These are phyloP conservation scores for Cottoperca gobio DNA, from an alignment of 2,797 vertebrate species.

Conservation along the genomic window DNA sequence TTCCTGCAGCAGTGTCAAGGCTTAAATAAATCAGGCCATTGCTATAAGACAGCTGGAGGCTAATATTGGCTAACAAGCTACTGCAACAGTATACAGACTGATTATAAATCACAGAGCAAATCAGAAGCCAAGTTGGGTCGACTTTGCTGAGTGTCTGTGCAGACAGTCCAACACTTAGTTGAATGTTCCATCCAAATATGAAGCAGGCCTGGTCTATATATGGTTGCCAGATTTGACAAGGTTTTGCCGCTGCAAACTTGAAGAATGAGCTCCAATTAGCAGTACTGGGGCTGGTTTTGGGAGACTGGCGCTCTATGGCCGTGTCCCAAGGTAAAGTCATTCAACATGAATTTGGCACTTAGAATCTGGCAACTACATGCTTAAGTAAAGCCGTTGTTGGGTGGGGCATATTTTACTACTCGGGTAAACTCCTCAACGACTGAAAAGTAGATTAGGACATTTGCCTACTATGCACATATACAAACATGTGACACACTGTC, in stretches of 20 bases:
- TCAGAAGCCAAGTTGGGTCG: constrained; percentile 7
- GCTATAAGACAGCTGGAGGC: neutral
- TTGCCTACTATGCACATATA: no score
- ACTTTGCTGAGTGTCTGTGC: neutral
- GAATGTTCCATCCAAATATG: constrained; percentile 13
- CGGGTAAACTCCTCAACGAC: neutral
- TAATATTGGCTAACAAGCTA: constrained; percentile 6
- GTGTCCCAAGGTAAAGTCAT: neutral
- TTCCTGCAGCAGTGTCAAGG: neutral
- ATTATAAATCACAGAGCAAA: constrained; percentile 21
- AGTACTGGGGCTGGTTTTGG: neutral
- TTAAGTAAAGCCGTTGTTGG: neutral
- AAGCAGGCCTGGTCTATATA: constrained; percentile 1
- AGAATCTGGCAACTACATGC: neutral
- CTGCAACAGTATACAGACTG: constrained; percentile 17
- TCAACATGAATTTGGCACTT: neutral
- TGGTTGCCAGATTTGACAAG: constrained; percentile 12
- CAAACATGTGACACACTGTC: neutral
- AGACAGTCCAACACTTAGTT: neutral
- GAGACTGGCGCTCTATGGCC: neutral
- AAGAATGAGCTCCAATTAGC: neutral
- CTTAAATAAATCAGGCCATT: neutral
- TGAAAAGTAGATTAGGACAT: neutral
- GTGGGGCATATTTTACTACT: neutral
- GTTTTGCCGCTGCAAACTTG: neutral